Conservation (phyloP, 2,888 invertebrate genomes). For the Branchinecta sandiegonensis region DNA sequence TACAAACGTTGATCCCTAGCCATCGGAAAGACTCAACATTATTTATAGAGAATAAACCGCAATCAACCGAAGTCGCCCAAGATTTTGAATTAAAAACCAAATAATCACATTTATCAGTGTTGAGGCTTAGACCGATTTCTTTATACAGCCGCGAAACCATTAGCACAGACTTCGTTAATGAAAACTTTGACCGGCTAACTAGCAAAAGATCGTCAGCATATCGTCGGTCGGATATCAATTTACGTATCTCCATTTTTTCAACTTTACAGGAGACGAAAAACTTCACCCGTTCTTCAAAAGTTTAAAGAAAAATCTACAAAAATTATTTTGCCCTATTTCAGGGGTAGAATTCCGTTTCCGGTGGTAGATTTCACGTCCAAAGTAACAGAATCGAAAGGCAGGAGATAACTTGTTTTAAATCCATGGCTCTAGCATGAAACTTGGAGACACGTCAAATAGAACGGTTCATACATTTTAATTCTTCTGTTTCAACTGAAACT, state of each 20-base stretch:
- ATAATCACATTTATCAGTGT: too few species aligned
- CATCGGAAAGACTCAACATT: too few species aligned
- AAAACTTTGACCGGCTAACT: too few species aligned
- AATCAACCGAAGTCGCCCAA: too few species aligned
- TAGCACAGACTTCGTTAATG: too few species aligned
- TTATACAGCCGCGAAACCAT: too few species aligned
- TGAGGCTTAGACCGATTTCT: too few species aligned
- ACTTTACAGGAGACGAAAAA: slow-evolving; percentile 15
- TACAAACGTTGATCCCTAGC: too few species aligned
- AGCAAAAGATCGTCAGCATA: too few species aligned
- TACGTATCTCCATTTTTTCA: slow-evolving; percentile 6
- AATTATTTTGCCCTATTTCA: neutral
- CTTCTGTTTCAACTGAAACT: too few species aligned
- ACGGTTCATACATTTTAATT: slow-evolving; percentile 3
- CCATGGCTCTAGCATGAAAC: neutral
- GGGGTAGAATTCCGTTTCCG: slow-evolving; percentile 5
- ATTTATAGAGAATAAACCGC: too few species aligned
- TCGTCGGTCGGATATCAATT: slow-evolving; percentile 7
- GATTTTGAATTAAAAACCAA: too few species aligned
- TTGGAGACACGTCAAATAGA: neutral
- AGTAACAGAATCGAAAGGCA: neutral
- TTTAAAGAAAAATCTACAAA: neutral
- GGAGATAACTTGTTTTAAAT: slow-evolving; percentile 10
- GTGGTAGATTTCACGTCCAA: neutral
- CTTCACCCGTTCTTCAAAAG: neutral